These are phyloP conservation scores for Microctonus hyperodae DNA, from an alignment of 2,888 invertebrate genomes.

Conservation along the genomic window DNA sequence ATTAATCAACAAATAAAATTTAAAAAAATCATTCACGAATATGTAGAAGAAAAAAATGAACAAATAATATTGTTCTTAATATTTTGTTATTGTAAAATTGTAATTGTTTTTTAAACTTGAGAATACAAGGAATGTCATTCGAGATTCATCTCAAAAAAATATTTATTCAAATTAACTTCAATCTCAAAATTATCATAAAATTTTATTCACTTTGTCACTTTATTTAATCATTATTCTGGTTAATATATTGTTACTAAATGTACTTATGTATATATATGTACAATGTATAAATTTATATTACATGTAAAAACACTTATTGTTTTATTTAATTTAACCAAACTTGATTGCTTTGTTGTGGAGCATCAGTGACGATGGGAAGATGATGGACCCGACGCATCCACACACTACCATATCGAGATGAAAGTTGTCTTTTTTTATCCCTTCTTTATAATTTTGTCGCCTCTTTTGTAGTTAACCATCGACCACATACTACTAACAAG, in stretches of 20 bases:
- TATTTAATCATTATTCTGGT: background rate
- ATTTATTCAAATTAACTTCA: too few species aligned
- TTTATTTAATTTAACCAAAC: background rate
- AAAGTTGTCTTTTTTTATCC: constrained; percentile 3
- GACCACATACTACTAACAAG: background rate
- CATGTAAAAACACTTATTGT: background rate
- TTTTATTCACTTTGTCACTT: background rate
- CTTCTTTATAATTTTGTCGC: constrained; percentile 1
- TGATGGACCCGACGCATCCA: constrained; percentile 27
- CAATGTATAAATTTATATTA: background rate
- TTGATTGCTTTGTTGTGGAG: constrained; percentile 11
- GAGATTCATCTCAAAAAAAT: too few species aligned
- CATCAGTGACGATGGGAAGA: constrained; percentile 16
- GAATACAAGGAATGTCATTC: too few species aligned
- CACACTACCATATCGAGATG: constrained; percentile 9
- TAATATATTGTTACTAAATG: background rate
- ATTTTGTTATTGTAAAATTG: too few species aligned
- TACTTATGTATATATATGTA: background rate
- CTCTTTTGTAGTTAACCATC: background rate
- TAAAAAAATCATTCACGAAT: background rate
- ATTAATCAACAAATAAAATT: background rate
- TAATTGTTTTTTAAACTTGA: too few species aligned
- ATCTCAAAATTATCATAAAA: background rate
- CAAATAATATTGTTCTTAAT: too few species aligned
- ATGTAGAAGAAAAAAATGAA: background rate